These are phyloP conservation scores for Drosophila nasuta DNA, from an alignment of 1,140 invertebrate genomes.

Conservation along the genomic window DNA sequence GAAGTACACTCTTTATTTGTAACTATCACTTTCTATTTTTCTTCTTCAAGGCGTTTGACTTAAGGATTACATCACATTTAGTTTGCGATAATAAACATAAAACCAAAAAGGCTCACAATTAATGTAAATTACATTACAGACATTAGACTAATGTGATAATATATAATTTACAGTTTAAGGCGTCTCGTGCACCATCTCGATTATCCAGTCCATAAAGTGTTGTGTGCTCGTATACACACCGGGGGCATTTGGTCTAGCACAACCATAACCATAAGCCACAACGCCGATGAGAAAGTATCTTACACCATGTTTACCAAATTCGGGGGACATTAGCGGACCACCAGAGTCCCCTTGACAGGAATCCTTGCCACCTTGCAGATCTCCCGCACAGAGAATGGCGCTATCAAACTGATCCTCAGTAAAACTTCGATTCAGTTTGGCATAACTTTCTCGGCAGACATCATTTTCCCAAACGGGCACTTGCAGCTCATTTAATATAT, in stretches of 20 bases:
- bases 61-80: not conserved
- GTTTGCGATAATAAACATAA: not conserved
- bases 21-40: not conserved
- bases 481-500: slow-evolving; percentile 88
- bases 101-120: not conserved
- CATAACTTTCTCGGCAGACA: slow-evolving; percentile 88
- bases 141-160: too few species aligned
- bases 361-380: slow-evolving; percentile 89
- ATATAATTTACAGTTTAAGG: slow-evolving; percentile 4
- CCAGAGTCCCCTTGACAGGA: slow-evolving; percentile 95
- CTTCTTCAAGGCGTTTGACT: not conserved
- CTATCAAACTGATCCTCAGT: slow-evolving; percentile 87
- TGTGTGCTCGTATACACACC: slow-evolving; percentile 91
- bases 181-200: slow-evolving; percentile 61
- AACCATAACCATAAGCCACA: slow-evolving; percentile 89
- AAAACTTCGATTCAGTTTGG: slow-evolving; percentile 85
- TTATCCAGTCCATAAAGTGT: slow-evolving; percentile 86
- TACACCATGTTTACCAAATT: slow-evolving; percentile 24
- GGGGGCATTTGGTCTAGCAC: slow-evolving; percentile 88
- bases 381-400: slow-evolving; percentile 91
- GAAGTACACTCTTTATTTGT: not conserved
- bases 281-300: slow-evolving; percentile 88
- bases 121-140: too few species aligned
- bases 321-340: slow-evolving; percentile 90
- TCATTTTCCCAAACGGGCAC: slow-evolving; percentile 89